Percentiles rank a stretch among this genome's conserved stretches.
Evolutionary conservation across 2,797 vertebrate species (phyloP).

Genomic region (Poecile montanus): DNA sequence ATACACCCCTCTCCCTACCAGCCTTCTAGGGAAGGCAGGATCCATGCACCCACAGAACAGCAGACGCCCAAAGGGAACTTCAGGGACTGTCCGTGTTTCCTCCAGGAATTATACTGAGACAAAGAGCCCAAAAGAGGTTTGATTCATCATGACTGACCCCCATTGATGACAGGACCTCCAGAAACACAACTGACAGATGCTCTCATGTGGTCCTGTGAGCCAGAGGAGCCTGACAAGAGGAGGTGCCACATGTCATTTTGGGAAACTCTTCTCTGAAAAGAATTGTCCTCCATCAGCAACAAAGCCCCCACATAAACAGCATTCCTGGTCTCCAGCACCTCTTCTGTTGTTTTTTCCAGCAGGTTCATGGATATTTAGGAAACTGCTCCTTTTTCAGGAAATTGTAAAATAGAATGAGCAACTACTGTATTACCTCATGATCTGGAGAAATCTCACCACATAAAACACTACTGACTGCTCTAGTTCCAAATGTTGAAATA

Average conservation of each 20-base stretch:
- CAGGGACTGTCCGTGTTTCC: not conserved
- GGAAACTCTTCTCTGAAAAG: not conserved
- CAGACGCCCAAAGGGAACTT: not conserved
- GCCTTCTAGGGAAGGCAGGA: not conserved
- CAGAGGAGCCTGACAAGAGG: not conserved
- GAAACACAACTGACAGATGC: not conserved
- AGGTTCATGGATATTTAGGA: not conserved
- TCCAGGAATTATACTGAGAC: not conserved
- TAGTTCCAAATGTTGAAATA: not conserved
- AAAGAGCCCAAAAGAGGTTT: not conserved
- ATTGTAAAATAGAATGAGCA: not conserved
- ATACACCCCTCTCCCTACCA: not conserved
- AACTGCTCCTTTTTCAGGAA: not conserved
- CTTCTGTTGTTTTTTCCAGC: not conserved
- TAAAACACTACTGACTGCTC: not conserved
- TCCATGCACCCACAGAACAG: not conserved
- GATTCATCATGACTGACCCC: not conserved
- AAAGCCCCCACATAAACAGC: not conserved
- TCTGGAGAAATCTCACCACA: not conserved
- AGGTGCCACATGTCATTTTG: fast-evolving
- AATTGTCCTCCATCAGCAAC: not conserved
- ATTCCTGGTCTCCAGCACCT: not conserved
- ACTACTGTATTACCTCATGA: not conserved
- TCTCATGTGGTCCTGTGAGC: fast-evolving
- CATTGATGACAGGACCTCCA: not conserved